Evolutionary conservation across 1,140 invertebrate species (phyloP), one percentile per base, ranked within the genome.

Genomic region (Brevipalpus yothersi): DNA sequence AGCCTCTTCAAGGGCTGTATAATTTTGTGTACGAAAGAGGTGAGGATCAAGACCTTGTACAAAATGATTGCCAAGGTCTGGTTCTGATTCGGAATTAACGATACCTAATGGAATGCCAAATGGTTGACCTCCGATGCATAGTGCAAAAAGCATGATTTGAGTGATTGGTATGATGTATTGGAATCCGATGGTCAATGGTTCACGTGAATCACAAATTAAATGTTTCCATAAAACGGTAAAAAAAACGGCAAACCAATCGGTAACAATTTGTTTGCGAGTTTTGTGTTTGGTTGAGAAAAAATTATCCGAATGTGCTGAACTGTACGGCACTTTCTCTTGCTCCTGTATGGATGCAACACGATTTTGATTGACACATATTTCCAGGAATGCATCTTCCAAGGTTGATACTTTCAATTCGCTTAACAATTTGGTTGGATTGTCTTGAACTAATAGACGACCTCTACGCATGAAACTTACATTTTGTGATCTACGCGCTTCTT

Each of bases 121-220:
- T 0, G 91, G 91, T 68, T 90, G 84, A 39, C 84, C 77, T 59
- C 90, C 90, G 63, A 95, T 90, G 21, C 89, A 86, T 62, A 92
- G 69, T 71, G 89, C 94, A 75, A 95, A 95, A 4, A 94, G 77
- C 54, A 91, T 83, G 13, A 89, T 86, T 75, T 93, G 88, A 71
- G 87, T 81, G 3, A 89, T 83, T 41, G 90, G 90, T 64, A 95
- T 72, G 11, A 83, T 80, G 67, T 93, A 88, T 66, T 93, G 87
- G 72, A 94, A 93, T 61, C 56, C n/a, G 79, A 91, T 85, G 19
- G 88, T 81, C 45, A 60, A 55, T 7, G 56, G 58, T 56, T 64
- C 64, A 10, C 63, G 56, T 23, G 49, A 55, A 31, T 63, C 39
- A 42, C 62, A 31, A n/a, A 63, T 58, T 31, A 43, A 61, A 58